Evolutionary conservation across 2,113 vertebrate species (phyloP).

Genomic region (Orcinus orca): DNA sequence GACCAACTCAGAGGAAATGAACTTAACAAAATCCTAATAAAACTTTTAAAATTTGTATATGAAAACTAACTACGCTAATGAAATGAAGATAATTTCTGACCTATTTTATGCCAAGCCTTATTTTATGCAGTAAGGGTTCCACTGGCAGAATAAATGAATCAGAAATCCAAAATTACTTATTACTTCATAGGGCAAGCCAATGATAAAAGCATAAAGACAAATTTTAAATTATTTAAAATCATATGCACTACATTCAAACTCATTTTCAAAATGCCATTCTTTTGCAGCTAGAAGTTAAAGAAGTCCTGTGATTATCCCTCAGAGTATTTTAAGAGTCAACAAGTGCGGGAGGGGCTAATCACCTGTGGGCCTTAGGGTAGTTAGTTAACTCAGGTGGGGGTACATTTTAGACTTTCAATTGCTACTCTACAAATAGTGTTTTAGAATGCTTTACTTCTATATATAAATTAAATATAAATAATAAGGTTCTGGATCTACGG

Average conservation of each 20-base stretch:
- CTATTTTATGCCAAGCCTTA: constrained; percentile 44
- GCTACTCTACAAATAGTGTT: neutral
- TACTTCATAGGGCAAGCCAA: constrained; percentile 17
- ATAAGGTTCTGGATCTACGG: neutral
- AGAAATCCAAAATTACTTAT: constrained; percentile 5
- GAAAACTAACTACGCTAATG: constrained; percentile 59
- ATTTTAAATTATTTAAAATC: constrained; percentile 11
- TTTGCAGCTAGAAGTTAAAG: constrained; percentile 30
- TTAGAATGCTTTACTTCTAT: neutral
- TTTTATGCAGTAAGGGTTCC: constrained; percentile 52
- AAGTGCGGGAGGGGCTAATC: constrained; percentile 71
- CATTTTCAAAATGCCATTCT: neutral
- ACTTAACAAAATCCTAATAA: constrained; percentile 25
- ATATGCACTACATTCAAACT: neutral
- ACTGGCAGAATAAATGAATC: constrained; percentile 47
- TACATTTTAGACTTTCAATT: neutral
- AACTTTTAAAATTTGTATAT: constrained; percentile 53
- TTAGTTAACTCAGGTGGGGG: constrained; percentile 14
- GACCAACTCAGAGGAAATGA: constrained; percentile 55
- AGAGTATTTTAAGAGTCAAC: constrained; percentile 68
- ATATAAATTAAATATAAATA: neutral
- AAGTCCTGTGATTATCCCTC: neutral
- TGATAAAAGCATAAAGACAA: constrained; percentile 25
- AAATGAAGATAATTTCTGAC: constrained; percentile 68
- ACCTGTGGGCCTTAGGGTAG: neutral